Evolutionary conservation across 2,888 invertebrate species (phyloP).

Genomic region (Dicyrtoma fusca): DNA sequence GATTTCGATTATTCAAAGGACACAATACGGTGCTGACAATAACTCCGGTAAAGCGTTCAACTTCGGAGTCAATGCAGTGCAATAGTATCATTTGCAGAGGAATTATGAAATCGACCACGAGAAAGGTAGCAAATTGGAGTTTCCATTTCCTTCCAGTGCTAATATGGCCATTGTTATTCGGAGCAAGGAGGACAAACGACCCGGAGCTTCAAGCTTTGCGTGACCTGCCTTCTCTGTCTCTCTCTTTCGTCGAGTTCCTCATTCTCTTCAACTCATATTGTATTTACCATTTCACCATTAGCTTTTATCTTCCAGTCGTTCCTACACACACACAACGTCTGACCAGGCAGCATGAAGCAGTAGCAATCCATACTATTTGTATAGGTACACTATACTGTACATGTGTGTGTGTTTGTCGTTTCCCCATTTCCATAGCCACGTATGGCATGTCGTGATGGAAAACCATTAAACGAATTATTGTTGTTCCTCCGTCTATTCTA

Average conservation of each 20-base stretch:
- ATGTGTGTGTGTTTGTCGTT: background rate
- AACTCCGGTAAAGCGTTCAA: background rate
- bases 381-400: too few species aligned
- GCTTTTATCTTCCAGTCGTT: background rate
- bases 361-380: too few species aligned
- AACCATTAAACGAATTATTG: constrained; percentile 55
- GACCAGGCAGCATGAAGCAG: background rate
- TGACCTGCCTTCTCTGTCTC: constrained; percentile 26
- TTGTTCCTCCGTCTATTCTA: constrained; percentile 38
- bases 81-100: constrained; percentile 22
- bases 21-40: background rate
- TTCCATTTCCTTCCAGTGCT: constrained; percentile 41
- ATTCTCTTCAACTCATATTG: constrained; percentile 24
- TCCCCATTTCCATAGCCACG: constrained; percentile 38
- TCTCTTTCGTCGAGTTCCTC: constrained; percentile 3
- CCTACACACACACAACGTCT: background rate
- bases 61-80: background rate
- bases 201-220: constrained; percentile 23
- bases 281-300: constrained; percentile 34
- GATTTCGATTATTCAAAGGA: constrained; percentile 2
- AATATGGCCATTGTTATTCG: constrained; percentile 45
- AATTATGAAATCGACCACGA: constrained; percentile 32
- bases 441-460: constrained; percentile 50
- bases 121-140: constrained; percentile 39
- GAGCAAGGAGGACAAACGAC: constrained; percentile 41